Conservation (phyloP, 2,797 vertebrate genomes). For the Poecilia gillii region DNA sequence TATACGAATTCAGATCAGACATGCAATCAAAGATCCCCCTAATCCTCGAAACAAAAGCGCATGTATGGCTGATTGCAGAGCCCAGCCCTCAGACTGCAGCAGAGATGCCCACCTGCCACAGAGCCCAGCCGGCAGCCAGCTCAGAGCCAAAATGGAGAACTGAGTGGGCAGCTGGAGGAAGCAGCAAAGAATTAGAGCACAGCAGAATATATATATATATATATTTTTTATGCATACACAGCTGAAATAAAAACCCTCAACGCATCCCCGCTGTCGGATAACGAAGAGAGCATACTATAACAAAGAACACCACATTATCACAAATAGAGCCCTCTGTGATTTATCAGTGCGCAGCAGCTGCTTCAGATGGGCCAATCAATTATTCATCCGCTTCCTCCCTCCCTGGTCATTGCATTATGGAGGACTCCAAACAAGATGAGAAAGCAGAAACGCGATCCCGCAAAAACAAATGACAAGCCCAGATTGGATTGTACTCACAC, state of each 20-base stretch:
- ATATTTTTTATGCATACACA: conserved; percentile 28
- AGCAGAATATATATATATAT: neutral
- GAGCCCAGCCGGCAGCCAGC: conserved; percentile 50
- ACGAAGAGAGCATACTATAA: neutral
- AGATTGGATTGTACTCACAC: conserved; percentile 72
- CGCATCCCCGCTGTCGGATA: neutral
- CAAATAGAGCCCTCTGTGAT: conserved; percentile 23
- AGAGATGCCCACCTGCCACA: conserved; percentile 77
- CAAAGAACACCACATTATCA: neutral
- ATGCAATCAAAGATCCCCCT: conserved; percentile 41
- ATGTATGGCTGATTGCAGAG: conserved; percentile 50
- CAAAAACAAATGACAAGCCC: conserved; percentile 21
- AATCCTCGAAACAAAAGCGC: conserved; percentile 72
- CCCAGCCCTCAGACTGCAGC: conserved; percentile 76
- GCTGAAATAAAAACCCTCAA: conserved; percentile 28
- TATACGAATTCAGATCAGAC: conserved; percentile 52
- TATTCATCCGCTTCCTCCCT: conserved; percentile 62
- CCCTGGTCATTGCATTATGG: conserved; percentile 45
- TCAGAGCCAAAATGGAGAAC: conserved; percentile 74
- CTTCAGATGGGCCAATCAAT: conserved; percentile 58
- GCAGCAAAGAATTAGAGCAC: conserved; percentile 43
- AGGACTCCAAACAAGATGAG: conserved; percentile 44
- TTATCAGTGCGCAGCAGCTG: conserved; percentile 53
- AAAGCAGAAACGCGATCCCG: conserved; percentile 44
- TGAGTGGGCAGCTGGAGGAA: conserved; percentile 68